Conservation (phyloP, 2,797 vertebrate genomes). For the Fistularia commersonii region DNA sequence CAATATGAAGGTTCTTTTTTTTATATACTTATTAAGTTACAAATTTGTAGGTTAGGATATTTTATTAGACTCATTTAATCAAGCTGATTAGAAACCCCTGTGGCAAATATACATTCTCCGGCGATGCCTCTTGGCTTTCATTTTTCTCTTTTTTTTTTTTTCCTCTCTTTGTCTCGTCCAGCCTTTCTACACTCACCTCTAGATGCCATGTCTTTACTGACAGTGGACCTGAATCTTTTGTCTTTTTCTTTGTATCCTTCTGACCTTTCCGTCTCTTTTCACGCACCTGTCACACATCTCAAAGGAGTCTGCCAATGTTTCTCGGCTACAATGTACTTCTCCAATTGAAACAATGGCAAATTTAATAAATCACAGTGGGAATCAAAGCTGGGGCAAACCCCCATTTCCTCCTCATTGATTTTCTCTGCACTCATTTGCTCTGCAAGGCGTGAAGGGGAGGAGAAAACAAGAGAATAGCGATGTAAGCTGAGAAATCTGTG, state of each 20-base stretch:
- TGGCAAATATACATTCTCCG: conserved; percentile 19
- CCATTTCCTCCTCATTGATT: conserved; percentile 50
- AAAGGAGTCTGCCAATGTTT: conserved; percentile 44
- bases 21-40: too few species aligned
- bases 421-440: conserved; percentile 42
- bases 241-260: conserved; percentile 47
- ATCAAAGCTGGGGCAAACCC: conserved; percentile 45
- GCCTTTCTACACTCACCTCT: conserved; percentile 30
- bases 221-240: conserved; percentile 25
- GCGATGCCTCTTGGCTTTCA: conserved; percentile 1
- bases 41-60: not conserved
- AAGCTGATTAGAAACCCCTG: not conserved
- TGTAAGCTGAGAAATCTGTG: conserved; percentile 1
- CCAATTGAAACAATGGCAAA: conserved; percentile 52
- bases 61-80: not conserved
- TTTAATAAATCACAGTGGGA: conserved; percentile 65
- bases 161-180: conserved; percentile 2
- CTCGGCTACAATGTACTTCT: conserved; percentile 27
- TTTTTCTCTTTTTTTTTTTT: conserved; percentile 4
- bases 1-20: too few species aligned
- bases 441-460: conserved; percentile 24
- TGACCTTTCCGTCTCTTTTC: conserved; percentile 47
- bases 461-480: conserved; percentile 19
- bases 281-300: conserved; percentile 52
- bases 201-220: conserved; percentile 15